A percentile compares a stretch with the other conserved stretches of the same genome.
phyloP scores from a whole-genome alignment of 2,113 vertebrate genomes.

The Sturnira hondurensis region DNA sequence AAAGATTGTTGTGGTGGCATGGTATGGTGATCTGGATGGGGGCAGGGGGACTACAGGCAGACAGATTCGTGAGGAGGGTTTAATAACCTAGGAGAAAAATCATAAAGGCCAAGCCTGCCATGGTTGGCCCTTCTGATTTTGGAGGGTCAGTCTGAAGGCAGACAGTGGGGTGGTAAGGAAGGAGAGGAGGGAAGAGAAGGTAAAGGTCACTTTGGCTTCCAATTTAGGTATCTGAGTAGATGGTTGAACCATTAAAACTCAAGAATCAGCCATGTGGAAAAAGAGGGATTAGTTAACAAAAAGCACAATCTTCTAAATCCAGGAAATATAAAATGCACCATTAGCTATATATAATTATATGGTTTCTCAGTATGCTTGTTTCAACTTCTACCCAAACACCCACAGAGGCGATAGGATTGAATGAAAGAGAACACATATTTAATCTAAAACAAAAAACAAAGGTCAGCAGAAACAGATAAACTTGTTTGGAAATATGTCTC shows the following conservation, averaged over 20 bases:
- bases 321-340: conserved; percentile 48
- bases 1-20: not conserved
- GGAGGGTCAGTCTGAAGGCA: not conserved
- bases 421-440: not conserved
- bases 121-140: no score
- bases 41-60: not conserved
- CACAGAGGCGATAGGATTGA: not conserved
- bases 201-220: not conserved
- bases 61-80: not conserved
- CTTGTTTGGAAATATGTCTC: not conserved
- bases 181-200: not conserved
- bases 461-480: not conserved
- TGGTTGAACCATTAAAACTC: conserved; percentile 28
- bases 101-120: no score
- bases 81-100: not conserved
- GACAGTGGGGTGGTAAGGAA: rapidly evolving
- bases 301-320: conserved; percentile 42
- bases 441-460: not conserved
- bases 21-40: not conserved
- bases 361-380: not conserved
- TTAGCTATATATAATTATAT: conserved; percentile 41
- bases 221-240: not conserved
- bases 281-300: conserved; percentile 24
- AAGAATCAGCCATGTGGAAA: conserved; percentile 51
- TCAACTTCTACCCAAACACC: not conserved